These are phyloP conservation scores for Dallia pectoralis DNA, from an alignment of 2,797 vertebrate species.

Conservation along the genomic window DNA sequence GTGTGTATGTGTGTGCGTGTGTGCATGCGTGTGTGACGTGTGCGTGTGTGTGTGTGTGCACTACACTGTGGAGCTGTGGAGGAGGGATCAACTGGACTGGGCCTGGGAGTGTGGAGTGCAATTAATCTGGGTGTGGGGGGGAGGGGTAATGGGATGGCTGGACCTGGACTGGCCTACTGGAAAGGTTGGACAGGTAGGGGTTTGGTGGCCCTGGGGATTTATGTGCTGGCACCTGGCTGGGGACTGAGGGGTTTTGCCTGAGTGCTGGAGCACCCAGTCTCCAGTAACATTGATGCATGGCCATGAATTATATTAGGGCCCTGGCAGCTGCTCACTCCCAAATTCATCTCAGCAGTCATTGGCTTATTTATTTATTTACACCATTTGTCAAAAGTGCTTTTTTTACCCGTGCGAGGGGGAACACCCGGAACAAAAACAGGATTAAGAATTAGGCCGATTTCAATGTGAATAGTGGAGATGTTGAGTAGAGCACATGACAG, in stretches of 20 bases:
- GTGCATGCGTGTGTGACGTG: too few relatives aligned
- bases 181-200: conserved; percentile 53
- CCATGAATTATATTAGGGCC: conserved; percentile 75
- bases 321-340: conserved; percentile 67
- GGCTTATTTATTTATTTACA: conserved; percentile 70
- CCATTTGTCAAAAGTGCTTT: conserved; percentile 70
- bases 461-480: conserved; percentile 20
- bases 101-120: not conserved
- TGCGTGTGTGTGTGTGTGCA: too few relatives aligned
- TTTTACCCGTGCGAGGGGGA: conserved; percentile 45
- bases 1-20: too few relatives aligned
- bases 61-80: conserved; percentile 14
- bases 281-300: conserved; percentile 73
- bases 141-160: conserved; percentile 64
- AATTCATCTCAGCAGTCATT: conserved; percentile 74
- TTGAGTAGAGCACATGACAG: conserved; percentile 22
- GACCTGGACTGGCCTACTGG: conserved; percentile 25
- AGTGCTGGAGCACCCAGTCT: conserved; percentile 65
- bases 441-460: conserved; percentile 56
- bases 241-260: conserved; percentile 65
- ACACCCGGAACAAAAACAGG: conserved; percentile 35
- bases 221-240: conserved; percentile 71
- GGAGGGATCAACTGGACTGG: not conserved
- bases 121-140: not conserved
- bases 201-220: conserved; percentile 63